Conservation (phyloP, 1,140 invertebrate genomes). For the Leptoteleia sp. region DNA sequence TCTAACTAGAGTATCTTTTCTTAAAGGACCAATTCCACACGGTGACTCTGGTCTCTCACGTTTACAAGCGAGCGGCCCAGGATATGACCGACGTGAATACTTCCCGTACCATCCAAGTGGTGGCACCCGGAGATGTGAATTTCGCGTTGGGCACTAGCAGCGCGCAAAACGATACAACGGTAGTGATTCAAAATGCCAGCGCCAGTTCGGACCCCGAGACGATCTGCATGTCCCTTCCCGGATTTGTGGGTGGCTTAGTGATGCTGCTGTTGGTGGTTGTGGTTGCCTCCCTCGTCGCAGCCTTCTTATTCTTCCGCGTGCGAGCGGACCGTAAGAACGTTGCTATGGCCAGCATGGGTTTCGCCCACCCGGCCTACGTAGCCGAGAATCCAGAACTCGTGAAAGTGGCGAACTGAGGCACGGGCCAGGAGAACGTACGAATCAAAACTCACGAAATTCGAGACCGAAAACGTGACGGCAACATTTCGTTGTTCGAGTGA, state of each 20-base stretch:
- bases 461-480: slow-evolving; percentile 51
- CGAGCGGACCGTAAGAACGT: no score
- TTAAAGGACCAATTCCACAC: slow-evolving; percentile 78
- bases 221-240: no score
- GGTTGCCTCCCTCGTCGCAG: no score
- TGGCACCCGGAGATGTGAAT: slow-evolving; percentile 95
- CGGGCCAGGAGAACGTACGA: slow-evolving; percentile 16
- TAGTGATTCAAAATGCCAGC: no score
- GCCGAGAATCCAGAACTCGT: slow-evolving; percentile 84
- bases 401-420: slow-evolving; percentile 83
- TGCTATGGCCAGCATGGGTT: slow-evolving; percentile 82
- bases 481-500: slow-evolving; percentile 50
- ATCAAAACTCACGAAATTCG: slow-evolving; percentile 48
- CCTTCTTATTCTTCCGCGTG: no score
- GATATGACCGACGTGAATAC: slow-evolving; percentile 97
- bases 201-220: no score
- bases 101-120: slow-evolving; percentile 93
- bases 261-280: no score
- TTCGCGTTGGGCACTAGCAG: slow-evolving; percentile 90
- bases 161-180: no score
- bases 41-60: slow-evolving; percentile 85
- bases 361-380: slow-evolving; percentile 79
- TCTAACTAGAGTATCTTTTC: no score
- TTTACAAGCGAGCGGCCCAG: slow-evolving; percentile 92
- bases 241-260: no score